Evolutionary conservation across 2,113 vertebrate species (phyloP).

Genomic region (Chionodraco myersi): DNA sequence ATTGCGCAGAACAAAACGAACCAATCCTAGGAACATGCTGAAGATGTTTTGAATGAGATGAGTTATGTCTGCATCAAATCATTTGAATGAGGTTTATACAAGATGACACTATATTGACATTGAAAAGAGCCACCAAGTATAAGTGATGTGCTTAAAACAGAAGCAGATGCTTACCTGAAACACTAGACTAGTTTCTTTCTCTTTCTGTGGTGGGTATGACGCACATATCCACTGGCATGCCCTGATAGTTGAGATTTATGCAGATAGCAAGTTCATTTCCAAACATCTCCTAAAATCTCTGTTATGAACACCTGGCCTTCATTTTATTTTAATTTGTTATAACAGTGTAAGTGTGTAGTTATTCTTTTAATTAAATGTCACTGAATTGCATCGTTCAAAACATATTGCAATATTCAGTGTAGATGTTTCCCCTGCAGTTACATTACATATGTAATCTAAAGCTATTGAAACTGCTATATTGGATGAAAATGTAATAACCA

Average conservation of each 20-base stretch:
- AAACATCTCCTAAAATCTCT: not conserved
- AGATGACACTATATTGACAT: constrained; percentile 1
- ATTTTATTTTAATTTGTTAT: constrained; percentile 2
- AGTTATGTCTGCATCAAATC: not conserved
- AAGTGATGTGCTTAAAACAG: not conserved
- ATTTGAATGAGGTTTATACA: not conserved
- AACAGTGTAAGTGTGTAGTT: not conserved
- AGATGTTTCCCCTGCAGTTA: not conserved
- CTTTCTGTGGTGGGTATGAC: not conserved
- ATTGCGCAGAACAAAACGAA: constrained; percentile 40
- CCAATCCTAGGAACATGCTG: not conserved
- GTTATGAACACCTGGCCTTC: not conserved
- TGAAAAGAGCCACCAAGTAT: not conserved
- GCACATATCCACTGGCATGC: not conserved
- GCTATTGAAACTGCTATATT: not conserved
- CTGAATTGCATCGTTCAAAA: constrained; percentile 2
- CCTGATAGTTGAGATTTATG: not conserved
- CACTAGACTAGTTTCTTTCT: not conserved
- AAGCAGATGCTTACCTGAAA: not conserved
- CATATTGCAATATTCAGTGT: not conserved
- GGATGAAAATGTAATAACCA: not conserved
- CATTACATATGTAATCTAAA: not conserved
- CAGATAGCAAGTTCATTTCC: not conserved
- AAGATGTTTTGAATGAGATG: constrained; percentile 14
- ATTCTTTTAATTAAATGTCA: not conserved